Conservation (phyloP, 2,888 invertebrate genomes). For the Apocheima hispidaria region DNA sequence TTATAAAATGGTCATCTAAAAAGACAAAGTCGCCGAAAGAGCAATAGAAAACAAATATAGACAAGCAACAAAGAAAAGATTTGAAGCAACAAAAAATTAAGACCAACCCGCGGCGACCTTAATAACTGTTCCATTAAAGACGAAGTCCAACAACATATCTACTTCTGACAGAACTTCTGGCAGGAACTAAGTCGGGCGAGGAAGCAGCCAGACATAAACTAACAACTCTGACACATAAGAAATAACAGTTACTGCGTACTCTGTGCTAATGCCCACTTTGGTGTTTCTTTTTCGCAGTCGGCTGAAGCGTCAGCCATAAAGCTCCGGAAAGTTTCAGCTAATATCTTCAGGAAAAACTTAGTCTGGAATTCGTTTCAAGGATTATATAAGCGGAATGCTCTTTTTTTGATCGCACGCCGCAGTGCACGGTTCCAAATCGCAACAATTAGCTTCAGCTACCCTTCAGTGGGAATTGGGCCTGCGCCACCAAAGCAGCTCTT, state of each 20-base stretch:
- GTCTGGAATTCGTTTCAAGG: conserved; percentile 24
- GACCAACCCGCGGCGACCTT: neutral
- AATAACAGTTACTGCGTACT: neutral
- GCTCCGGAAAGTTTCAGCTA: conserved; percentile 13
- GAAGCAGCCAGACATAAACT: conserved; percentile 9
- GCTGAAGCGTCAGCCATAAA: conserved; percentile 23
- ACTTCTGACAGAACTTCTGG: conserved; percentile 1
- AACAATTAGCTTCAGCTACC: too few species aligned
- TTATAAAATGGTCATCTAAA: too few species aligned
- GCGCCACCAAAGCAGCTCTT: too few species aligned
- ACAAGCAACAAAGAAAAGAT: neutral
- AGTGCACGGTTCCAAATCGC: too few species aligned
- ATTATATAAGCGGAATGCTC: neutral
- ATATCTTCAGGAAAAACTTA: conserved; percentile 27
- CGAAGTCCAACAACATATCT: conserved; percentile 14
- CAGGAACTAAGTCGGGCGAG: conserved; percentile 9
- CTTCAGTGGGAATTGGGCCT: too few species aligned
- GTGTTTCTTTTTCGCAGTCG: conserved; percentile 25
- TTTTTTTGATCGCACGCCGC: too few species aligned
- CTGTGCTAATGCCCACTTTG: conserved; percentile 7
- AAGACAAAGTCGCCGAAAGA: too few species aligned
- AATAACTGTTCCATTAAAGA: conserved; percentile 22
- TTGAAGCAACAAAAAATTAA: neutral
- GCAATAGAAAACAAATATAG: neutral
- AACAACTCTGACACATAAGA: neutral